phyloP scores from a whole-genome alignment of 2,888 invertebrate genomes.

The Ophraella communa region DNA sequence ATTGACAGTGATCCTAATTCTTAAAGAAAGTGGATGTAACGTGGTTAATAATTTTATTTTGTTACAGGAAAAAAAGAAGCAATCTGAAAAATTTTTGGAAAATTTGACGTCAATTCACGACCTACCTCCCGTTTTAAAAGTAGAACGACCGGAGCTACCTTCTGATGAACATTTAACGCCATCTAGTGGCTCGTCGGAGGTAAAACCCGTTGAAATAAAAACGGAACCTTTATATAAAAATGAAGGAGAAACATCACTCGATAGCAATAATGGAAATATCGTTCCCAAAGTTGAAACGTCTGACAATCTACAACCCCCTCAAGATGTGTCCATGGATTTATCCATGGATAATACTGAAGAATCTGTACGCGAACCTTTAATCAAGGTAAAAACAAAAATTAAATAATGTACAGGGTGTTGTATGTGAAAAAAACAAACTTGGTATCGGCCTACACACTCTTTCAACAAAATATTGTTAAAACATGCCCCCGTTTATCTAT shows the following conservation, averaged over 20 bases:
- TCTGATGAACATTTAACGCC: constrained; percentile 41
- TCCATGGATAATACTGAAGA: constrained; percentile 7
- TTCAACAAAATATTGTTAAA: too few species aligned
- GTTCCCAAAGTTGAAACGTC: not conserved
- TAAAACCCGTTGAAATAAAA: constrained; percentile 43
- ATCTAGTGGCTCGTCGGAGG: not conserved
- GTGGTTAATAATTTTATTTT: not conserved
- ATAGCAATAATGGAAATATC: not conserved
- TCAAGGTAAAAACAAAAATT: constrained; percentile 27
- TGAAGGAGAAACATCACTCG: constrained; percentile 29
- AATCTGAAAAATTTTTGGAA: constrained; percentile 66
- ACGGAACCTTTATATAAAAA: constrained; percentile 28
- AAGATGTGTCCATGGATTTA: constrained; percentile 12
- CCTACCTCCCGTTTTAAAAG: constrained; percentile 61
- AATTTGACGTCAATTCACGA: constrained; percentile 46
- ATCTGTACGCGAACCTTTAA: constrained; percentile 28
- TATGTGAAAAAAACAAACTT: not conserved
- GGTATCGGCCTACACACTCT: too few species aligned
- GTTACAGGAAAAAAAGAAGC: constrained; percentile 66
- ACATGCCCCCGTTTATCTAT: too few species aligned
- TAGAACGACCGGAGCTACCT: constrained; percentile 42
- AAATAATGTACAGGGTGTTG: not conserved
- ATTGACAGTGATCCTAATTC: too few species aligned
- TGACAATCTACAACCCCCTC: not conserved
- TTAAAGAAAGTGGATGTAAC: not conserved